Conservation (phyloP, 2,888 invertebrate species). For the Tanytarsus gracilentus region DNA sequence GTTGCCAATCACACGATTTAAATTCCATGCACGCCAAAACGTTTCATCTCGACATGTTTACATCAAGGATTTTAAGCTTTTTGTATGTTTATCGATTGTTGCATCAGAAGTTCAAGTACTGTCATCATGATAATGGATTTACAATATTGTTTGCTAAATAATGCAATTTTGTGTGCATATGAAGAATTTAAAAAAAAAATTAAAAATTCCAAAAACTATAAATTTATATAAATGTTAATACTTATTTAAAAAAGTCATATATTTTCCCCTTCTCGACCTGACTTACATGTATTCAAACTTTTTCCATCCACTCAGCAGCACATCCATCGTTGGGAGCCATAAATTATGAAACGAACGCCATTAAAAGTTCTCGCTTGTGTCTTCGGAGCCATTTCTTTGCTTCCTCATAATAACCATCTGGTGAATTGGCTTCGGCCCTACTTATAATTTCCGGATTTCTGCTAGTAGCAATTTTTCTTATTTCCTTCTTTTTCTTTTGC, state of each 20-base stretch:
- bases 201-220: no score
- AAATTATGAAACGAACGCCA: constrained; percentile 7
- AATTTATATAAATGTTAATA: no score
- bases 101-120: background rate
- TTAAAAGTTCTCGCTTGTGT: constrained; percentile 4
- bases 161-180: no score
- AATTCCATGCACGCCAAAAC: constrained; percentile 17
- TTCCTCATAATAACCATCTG: background rate
- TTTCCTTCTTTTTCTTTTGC: background rate
- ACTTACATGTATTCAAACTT: background rate
- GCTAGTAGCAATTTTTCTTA: background rate
- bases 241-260: no score
- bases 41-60: constrained; percentile 8
- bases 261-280: no score
- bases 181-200: no score
- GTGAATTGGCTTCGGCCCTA: constrained; percentile 5
- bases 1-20: constrained; percentile 19
- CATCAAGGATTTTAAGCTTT: background rate
- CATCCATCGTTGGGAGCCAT: background rate
- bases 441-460: constrained; percentile 8
- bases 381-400: no score
- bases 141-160: no score
- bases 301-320: background rate
- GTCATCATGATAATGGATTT: background rate
- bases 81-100: background rate